These are phyloP conservation scores for Masticophis lateralis DNA, from an alignment of 2,797 vertebrate genomes.

Conservation along the genomic window DNA sequence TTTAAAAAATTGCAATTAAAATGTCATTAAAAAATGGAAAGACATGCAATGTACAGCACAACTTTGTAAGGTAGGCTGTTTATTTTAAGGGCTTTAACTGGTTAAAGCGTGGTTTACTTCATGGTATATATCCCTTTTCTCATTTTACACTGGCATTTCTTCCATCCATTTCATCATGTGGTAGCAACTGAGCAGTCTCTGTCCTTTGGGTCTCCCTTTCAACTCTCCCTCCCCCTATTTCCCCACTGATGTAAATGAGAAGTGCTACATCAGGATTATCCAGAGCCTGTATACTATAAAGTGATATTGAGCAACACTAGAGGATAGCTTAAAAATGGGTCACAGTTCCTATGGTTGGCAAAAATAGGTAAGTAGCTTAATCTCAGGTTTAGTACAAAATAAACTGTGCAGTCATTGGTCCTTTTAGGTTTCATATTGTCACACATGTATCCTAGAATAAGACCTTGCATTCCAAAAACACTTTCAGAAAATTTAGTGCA, in stretches of 20 bases:
- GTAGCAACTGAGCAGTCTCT: not conserved
- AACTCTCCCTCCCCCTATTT: not conserved
- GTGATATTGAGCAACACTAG: not conserved
- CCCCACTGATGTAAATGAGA: not conserved
- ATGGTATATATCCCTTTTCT: not conserved
- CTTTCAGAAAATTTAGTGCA: not conserved
- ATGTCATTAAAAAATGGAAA: not conserved
- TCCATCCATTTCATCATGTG: not conserved
- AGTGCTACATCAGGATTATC: not conserved
- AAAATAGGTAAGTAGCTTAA: not conserved
- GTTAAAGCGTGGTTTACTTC: not conserved
- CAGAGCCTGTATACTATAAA: not conserved
- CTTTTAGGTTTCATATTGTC: not conserved
- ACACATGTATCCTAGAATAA: not conserved
- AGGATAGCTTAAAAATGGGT: not conserved
- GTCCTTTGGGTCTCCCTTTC: not conserved
- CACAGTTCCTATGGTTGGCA: not conserved
- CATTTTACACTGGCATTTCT: not conserved
- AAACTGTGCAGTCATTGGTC: not conserved
- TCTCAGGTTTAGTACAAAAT: not conserved
- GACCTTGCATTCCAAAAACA: not conserved
- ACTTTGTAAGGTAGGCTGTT: not conserved
- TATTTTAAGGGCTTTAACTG: not conserved
- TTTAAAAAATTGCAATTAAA: not conserved
- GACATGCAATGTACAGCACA: not conserved